phyloP scores from a whole-genome alignment of 2,113 vertebrate species.

The Raja brachyura region DNA sequence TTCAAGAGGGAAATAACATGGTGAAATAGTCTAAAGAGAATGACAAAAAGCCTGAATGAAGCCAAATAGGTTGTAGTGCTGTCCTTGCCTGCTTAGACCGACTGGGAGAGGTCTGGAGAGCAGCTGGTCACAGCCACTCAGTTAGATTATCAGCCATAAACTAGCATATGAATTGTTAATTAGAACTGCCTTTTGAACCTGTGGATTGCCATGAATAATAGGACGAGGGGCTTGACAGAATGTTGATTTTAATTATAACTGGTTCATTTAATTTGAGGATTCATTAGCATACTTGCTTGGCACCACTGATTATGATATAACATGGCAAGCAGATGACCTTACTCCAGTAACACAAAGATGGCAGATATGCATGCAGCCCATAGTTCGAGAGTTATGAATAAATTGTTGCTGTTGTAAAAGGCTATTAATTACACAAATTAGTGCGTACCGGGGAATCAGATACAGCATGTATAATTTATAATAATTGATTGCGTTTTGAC shows the following conservation, averaged over 20 bases:
- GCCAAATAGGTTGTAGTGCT: conserved; percentile 24
- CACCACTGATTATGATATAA: conserved; percentile 84
- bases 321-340: conserved; percentile 75
- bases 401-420: conserved; percentile 73
- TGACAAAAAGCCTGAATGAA: not conserved
- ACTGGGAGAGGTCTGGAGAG: conserved; percentile 60
- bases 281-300: conserved; percentile 84
- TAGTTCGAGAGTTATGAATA: conserved; percentile 94
- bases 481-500: conserved; percentile 98
- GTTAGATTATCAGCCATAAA: conserved; percentile 62
- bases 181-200: conserved; percentile 85
- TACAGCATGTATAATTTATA: conserved; percentile 87
- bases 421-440: conserved; percentile 98
- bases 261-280: conserved; percentile 93
- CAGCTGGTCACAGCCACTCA: conserved; percentile 74
- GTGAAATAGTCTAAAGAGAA: not conserved
- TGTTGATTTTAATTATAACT: conserved; percentile 83
- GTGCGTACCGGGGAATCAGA: conserved; percentile 82
- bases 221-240: conserved; percentile 78
- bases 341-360: conserved; percentile 66
- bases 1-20: not conserved
- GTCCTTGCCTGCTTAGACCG: conserved; percentile 53
- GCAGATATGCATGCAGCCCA: conserved; percentile 51
- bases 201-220: conserved; percentile 78
- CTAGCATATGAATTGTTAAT: conserved; percentile 83